Evolutionary conservation across 2,797 vertebrate genomes (phyloP), one percentile per base, ranked within the genome.

Genomic region (Petrocephalus schoutedeni): DNA sequence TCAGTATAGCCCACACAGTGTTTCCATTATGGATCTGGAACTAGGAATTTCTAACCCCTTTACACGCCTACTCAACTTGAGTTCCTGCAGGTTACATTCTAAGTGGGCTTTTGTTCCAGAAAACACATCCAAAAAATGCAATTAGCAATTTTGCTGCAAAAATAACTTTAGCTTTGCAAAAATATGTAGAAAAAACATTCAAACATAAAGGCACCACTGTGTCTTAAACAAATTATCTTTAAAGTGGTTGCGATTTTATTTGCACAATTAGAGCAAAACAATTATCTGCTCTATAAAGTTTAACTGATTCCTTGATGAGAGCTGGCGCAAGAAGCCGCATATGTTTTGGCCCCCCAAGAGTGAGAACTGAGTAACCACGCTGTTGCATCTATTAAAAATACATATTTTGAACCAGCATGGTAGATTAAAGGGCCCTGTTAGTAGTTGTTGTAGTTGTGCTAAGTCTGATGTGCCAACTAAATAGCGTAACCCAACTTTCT

Each of bases 251-350:
- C 49, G 28, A 54, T 83, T 83, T 83, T 83, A 83, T 83, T 83
- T 53, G 41, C n/a, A 49, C 80, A 21, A 83, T 83, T 83, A 83
- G n/a, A 83, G 51, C 80, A 83, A 54, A 83, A 83, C 49, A 83
- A 83, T 83, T 83, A 83, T 83, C 80, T 83, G 80, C 80, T 83
- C 80, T 83, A 12, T 83, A 83, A 83, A 83, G 80, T 83, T 83
- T 83, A 83, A 83, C 54, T 83, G 80, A 83, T 83, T 83, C 80
- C 45, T 51, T 83, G 45, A 54, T 83, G 80, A 83, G 51, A 54
- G 80, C 80, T 53, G 80, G 80, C 49, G 54, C 7, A 53, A 23
- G 45, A 51, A 28, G 45, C 51, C n/a, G 10, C 49, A 51, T 54
- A 53, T 3, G 21, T 83, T 83, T 51, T 45, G 49, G 7, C 49